Evolutionary conservation across 92 coral and sea anemone species (phyloP).

Genomic region (Palythoa caribaeorum): DNA sequence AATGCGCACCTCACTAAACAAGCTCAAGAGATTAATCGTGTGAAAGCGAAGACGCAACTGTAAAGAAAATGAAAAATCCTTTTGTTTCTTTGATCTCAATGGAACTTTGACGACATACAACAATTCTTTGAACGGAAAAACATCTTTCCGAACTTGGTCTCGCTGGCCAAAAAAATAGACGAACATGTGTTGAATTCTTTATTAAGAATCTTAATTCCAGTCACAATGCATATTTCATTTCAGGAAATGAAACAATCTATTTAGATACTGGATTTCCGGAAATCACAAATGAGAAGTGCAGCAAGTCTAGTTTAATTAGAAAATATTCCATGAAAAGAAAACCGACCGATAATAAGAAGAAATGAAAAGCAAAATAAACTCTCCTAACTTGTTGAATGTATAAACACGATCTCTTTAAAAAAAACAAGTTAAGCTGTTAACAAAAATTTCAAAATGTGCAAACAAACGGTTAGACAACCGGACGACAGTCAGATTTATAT

Average conservation of each 20-base stretch:
- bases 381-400: background rate
- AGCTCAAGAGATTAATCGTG: constrained; percentile 33
- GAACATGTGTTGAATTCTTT: constrained; percentile 30
- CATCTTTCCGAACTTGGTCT: background rate
- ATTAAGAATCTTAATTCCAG: background rate
- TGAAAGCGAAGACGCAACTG: background rate
- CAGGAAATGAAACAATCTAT: constrained; percentile 66
- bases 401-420: background rate
- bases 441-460: constrained; percentile 17
- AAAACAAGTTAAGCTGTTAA: background rate
- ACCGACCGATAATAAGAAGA: background rate
- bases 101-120: background rate
- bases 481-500: background rate
- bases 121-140: background rate
- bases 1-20: constrained; percentile 24
- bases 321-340: background rate
- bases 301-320: constrained; percentile 24
- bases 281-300: constrained; percentile 2
- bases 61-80: background rate
- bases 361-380: background rate
- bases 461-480: background rate
- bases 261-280: constrained; percentile 61
- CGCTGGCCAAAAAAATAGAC: background rate
- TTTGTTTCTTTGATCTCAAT: background rate
- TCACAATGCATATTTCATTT: constrained; percentile 44